These are phyloP conservation scores for Drosophila tanythrix DNA, from an alignment of 2,888 invertebrate species.

Conservation along the genomic window DNA sequence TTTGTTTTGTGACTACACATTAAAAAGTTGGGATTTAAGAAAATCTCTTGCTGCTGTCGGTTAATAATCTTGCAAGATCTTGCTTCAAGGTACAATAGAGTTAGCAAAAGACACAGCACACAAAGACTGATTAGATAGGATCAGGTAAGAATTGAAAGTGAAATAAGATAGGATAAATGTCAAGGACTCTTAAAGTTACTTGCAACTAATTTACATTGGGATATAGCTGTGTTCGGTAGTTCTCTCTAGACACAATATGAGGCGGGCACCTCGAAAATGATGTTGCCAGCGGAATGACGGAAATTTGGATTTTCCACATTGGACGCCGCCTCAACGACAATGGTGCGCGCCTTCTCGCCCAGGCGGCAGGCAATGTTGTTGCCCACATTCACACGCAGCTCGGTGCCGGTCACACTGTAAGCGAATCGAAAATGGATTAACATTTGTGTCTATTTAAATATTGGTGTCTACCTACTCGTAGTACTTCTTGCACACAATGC, in stretches of 20 bases:
- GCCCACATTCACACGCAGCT: conserved; percentile 90
- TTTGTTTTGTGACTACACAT: conserved; percentile 12
- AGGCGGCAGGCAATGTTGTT: conserved; percentile 92
- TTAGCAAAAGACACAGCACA: conserved; percentile 37
- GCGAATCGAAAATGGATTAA: conserved; percentile 25
- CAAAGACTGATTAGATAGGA: conserved; percentile 14
- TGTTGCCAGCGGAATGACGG: conserved; percentile 81
- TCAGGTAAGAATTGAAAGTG: neutral
- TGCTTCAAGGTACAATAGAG: conserved; percentile 4
- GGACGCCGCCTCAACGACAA: conserved; percentile 82
- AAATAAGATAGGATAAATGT: conserved; percentile 2
- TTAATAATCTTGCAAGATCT: conserved; percentile 29
- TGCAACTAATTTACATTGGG: conserved; percentile 61
- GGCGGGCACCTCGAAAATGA: conserved; percentile 85
- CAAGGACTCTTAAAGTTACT: conserved; percentile 27
- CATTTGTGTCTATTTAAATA: rapidly evolving
- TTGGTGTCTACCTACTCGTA: conserved; percentile 88
- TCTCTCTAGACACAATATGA: conserved; percentile 80
- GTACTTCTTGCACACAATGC: conserved; percentile 91
- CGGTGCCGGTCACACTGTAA: conserved; percentile 88
- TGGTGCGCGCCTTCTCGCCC: conserved; percentile 90
- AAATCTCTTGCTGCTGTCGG: conserved; percentile 3
- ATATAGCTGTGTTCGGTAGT: neutral
- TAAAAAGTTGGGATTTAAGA: conserved; percentile 18
- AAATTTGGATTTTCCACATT: conserved; percentile 83